A percentile compares a stretch with the other conserved stretches of the same genome.
Evolutionary conservation across 2,797 vertebrate species (phyloP).

Genomic region (Aphelocoma californica): DNA sequence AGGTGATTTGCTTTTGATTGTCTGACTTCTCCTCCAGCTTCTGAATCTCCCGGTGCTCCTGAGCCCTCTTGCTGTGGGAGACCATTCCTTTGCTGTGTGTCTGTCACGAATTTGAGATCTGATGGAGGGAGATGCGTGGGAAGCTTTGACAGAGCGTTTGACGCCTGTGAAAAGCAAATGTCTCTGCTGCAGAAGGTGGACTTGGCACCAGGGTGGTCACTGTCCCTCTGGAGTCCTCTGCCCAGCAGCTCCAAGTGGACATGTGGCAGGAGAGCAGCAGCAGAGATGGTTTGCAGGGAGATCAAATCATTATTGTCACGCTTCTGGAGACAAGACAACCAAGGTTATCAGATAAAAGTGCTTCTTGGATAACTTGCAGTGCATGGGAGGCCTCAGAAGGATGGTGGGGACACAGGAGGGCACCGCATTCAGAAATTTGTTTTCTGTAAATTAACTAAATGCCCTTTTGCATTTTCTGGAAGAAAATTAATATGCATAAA

Average conservation of each 20-base stretch:
- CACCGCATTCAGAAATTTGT: rapidly evolving
- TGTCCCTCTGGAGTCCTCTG: neutral
- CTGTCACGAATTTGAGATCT: neutral
- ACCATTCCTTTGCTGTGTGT: neutral
- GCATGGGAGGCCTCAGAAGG: neutral
- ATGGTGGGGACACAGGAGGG: neutral
- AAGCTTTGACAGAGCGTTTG: neutral
- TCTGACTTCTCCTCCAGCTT: neutral
- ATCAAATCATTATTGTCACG: neutral
- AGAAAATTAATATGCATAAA: neutral
- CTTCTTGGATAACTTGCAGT: neutral
- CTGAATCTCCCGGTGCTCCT: neutral
- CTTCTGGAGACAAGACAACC: neutral
- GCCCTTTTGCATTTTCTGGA: neutral
- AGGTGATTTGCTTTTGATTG: neutral
- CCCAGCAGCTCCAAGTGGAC: rapidly evolving
- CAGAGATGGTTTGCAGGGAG: neutral
- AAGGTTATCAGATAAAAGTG: neutral
- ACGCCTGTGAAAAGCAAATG: neutral
- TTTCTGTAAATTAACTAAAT: neutral
- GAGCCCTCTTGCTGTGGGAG: neutral
- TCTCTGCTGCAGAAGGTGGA: neutral
- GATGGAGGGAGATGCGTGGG: neutral
- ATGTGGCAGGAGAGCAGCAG: neutral
- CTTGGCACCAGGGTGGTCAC: neutral